These are phyloP conservation scores for Balearica regulorum DNA, from an alignment of 2,797 vertebrate genomes.

Conservation along the genomic window DNA sequence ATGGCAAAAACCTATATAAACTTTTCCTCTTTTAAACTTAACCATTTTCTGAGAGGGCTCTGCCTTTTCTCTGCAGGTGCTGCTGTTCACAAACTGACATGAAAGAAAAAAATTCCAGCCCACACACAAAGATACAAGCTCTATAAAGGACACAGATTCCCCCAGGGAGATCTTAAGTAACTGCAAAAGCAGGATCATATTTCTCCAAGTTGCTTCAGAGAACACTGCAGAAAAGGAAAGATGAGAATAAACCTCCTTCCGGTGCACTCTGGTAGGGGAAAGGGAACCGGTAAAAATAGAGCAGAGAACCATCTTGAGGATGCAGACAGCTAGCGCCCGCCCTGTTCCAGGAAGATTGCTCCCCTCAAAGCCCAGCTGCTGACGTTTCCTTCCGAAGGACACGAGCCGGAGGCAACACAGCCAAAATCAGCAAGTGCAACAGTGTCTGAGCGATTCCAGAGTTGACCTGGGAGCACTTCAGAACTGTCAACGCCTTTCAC, in stretches of 20 bases:
- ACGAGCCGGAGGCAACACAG: not conserved
- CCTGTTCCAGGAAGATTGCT: not conserved
- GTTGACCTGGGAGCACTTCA: not conserved
- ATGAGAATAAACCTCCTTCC: conserved; percentile 54
- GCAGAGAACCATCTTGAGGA: conserved; percentile 30
- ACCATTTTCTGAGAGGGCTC: not conserved
- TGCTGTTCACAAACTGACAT: not conserved
- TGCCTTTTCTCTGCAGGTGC: not conserved
- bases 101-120: not conserved
- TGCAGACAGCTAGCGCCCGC: not conserved
- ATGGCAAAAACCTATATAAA: not conserved
- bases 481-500: not conserved
- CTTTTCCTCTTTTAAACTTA: not conserved
- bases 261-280: conserved; percentile 31
- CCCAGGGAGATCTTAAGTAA: not conserved
- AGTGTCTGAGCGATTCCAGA: not conserved
- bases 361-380: not conserved
- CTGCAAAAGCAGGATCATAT: not conserved
- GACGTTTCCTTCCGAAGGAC: not conserved
- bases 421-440: not conserved
- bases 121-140: not conserved
- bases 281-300: conserved; percentile 60
- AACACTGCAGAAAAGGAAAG: conserved; percentile 9
- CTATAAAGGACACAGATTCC: not conserved
- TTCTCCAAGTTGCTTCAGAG: conserved; percentile 5